Evolutionary conservation across 2,888 invertebrate species (phyloP).

Genomic region (Athalia rosae): DNA sequence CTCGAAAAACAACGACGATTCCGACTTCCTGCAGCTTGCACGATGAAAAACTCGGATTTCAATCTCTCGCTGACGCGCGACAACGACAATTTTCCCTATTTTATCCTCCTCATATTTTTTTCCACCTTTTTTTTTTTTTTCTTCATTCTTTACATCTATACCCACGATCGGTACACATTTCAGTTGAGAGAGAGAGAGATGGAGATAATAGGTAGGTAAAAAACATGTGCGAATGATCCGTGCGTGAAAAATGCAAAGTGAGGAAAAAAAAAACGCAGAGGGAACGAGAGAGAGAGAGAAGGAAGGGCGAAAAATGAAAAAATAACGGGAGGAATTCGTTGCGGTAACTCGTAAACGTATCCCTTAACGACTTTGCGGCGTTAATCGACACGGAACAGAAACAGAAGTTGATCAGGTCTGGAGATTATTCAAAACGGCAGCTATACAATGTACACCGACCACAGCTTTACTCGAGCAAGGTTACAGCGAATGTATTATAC

Average conservation of each 20-base stretch:
- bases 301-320: not conserved
- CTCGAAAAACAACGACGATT: too few species aligned
- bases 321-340: not conserved
- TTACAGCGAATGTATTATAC: not conserved
- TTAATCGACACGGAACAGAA: constrained; percentile 11
- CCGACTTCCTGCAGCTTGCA: too few species aligned
- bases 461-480: not conserved
- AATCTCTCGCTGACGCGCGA: too few species aligned
- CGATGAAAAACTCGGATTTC: too few species aligned
- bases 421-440: constrained; percentile 17
- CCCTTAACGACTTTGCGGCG: constrained; percentile 20
- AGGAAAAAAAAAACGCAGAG: not conserved
- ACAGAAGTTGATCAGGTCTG: constrained; percentile 12
- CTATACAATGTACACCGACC: not conserved
- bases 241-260: too few species aligned
- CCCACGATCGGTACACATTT: not conserved
- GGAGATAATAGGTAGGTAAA: too few species aligned
- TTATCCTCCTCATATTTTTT: too few species aligned
- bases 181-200: too few species aligned
- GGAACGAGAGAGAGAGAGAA: not conserved
- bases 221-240: too few species aligned
- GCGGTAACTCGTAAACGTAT: constrained; percentile 15
- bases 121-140: not conserved
- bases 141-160: too few species aligned
- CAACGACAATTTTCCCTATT: too few species aligned